phyloP scores from a whole-genome alignment of 2,888 invertebrate species.

The Clostera curtula region DNA sequence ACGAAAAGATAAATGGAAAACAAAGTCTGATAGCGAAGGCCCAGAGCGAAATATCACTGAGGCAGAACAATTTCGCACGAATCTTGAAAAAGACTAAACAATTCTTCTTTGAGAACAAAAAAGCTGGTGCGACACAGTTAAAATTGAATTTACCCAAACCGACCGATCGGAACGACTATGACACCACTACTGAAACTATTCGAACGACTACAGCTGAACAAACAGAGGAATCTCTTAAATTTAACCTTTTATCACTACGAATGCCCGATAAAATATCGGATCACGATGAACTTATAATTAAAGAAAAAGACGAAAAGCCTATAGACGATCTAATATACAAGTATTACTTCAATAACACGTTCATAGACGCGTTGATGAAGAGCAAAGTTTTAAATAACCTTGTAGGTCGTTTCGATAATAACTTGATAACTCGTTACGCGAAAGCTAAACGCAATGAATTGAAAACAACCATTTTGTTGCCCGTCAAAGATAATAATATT shows the following conservation, averaged over 20 bases:
- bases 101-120: slow-evolving; percentile 32
- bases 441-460: slow-evolving; percentile 45
- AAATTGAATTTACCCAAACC: slow-evolving; percentile 13
- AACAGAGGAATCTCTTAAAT: slow-evolving; percentile 47
- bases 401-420: slow-evolving; percentile 22
- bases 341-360: slow-evolving; percentile 65
- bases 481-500: slow-evolving; percentile 28
- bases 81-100: slow-evolving; percentile 56
- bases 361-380: slow-evolving; percentile 55
- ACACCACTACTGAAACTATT: too few species aligned
- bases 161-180: too few species aligned
- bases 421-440: slow-evolving; percentile 19
- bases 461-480: slow-evolving; percentile 40
- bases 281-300: slow-evolving; percentile 49
- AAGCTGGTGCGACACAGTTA: slow-evolving; percentile 8
- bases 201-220: slow-evolving; percentile 18
- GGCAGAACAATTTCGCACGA: slow-evolving; percentile 54
- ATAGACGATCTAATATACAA: slow-evolving; percentile 64
- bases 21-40: slow-evolving; percentile 54
- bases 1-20: slow-evolving; percentile 54
- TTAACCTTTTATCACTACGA: slow-evolving; percentile 53
- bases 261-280: slow-evolving; percentile 32
- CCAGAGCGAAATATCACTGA: slow-evolving; percentile 56
- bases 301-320: slow-evolving; percentile 52
- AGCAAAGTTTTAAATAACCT: slow-evolving; percentile 42